A percentile compares a stretch with the other conserved stretches of the same genome.
Evolutionary conservation across 2,888 invertebrate genomes (phyloP).

Genomic region (Brachyopa scutellaris): DNA sequence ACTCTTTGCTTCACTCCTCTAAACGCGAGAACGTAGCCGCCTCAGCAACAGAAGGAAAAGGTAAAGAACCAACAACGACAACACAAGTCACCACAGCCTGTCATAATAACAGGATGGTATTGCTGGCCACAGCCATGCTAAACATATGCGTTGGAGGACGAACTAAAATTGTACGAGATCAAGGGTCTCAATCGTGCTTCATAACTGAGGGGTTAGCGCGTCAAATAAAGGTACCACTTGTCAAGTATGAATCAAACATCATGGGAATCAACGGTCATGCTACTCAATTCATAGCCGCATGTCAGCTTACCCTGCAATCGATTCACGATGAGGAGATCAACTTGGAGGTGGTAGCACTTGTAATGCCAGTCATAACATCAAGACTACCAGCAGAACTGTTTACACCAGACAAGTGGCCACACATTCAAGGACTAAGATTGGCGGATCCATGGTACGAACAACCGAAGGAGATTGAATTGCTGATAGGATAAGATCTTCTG

Average conservation of each 20-base stretch:
- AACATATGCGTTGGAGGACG: background rate
- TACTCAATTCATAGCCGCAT: background rate
- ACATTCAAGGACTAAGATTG: slow-evolving; percentile 1
- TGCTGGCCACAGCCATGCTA: background rate
- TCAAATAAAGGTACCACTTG: background rate
- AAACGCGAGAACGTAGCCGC: too few relatives aligned
- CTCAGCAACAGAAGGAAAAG: too few relatives aligned
- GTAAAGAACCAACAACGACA: too few relatives aligned
- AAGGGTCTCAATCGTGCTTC: too few relatives aligned
- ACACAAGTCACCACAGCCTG: too few relatives aligned
- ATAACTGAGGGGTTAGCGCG: background rate
- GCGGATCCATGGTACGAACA: too few relatives aligned
- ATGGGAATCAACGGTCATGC: background rate
- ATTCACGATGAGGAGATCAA: background rate
- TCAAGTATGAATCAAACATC: background rate
- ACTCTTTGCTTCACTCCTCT: too few relatives aligned
- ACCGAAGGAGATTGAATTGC: too few relatives aligned
- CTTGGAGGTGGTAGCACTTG: background rate
- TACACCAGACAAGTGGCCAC: background rate
- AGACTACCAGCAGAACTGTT: background rate
- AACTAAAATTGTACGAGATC: background rate
- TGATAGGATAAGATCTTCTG: too few relatives aligned
- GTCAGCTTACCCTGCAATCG: too few relatives aligned
- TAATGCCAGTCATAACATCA: too few relatives aligned
- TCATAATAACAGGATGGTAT: too few relatives aligned